Evolutionary conservation across 2,113 vertebrate genomes (phyloP), one percentile per base, ranked within the genome.

Genomic region (Nannobrachium achirus): DNA sequence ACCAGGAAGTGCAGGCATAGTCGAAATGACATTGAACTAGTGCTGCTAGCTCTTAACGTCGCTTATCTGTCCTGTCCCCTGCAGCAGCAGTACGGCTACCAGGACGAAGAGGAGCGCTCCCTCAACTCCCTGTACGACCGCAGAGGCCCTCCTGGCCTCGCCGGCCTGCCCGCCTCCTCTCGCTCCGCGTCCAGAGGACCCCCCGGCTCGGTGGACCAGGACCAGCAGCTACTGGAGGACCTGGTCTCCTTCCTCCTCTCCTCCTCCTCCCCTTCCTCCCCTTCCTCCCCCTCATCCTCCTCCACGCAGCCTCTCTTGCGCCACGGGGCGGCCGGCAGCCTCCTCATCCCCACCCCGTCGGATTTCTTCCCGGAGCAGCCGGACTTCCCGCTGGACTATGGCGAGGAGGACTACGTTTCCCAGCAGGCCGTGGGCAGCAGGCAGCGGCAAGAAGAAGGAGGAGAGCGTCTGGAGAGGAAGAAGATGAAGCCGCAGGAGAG

Each of bases 161-260:
- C n/a, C 73, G 87, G 1, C 74, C 86, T 8, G 50, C 89, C 45
- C 76, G 69, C 84, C 11, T 85, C 76, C 53, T 78, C 91, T 59
- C 92, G 90, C 60, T 91, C 93, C 8, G 75, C 90, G 0, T 85
- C 79, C 13, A 9, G 87, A 46, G 80, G 60, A 41, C 45, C 53
- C 25, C 1, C 76, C 3, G 62, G 65, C 3, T 86, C 71, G n/a
- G 73, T 93, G 52, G 94, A 92, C 62, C 79, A 86, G n/a, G 93
- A 94, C 5, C 89, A 89, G 38, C 94, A 94, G 86, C 88, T 97
- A 61, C 93, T 98, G 80, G 94, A 96, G 81, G 93, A 96, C 68
- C 82, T 96, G 62, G 82, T 94, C 19, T 89, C 94, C 52, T 81
- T 95, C 44, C 94, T 94, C 52, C 82, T 96, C 71, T 83, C 94